These are phyloP conservation scores for Alectura lathami DNA, from an alignment of 2,113 vertebrate genomes.

Conservation along the genomic window DNA sequence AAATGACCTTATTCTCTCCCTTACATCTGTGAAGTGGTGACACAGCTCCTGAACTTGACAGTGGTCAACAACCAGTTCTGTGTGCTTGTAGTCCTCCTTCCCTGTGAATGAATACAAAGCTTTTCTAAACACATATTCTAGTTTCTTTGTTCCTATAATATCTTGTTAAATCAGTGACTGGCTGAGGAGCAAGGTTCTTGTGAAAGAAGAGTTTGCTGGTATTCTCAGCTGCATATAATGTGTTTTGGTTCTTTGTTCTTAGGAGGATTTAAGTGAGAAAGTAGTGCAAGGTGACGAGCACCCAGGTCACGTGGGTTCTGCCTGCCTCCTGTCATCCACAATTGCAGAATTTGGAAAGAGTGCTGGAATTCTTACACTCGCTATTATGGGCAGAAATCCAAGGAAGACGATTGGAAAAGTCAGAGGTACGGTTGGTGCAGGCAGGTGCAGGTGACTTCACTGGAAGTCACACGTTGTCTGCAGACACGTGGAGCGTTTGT, in stretches of 20 bases:
- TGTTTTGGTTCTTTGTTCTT: conserved; percentile 5
- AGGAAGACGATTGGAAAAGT: conserved; percentile 96
- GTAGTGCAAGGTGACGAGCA: conserved; percentile 87
- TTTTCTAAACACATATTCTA: background rate
- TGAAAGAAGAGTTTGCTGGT: background rate
- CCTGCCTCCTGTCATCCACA: conserved; percentile 92
- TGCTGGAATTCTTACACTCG: conserved; percentile 86
- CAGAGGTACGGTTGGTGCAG: conserved; percentile 79
- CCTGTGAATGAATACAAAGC: background rate
- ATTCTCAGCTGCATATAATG: background rate
- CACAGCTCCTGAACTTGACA: background rate
- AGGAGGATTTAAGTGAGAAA: conserved; percentile 92
- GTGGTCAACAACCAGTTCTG: background rate
- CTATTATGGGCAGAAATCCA: conserved; percentile 93
- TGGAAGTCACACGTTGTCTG: background rate
- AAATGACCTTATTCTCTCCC: background rate
- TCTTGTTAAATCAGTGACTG: background rate
- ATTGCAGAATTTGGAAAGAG: conserved; percentile 88
- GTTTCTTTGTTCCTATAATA: background rate
- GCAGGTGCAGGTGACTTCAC: background rate
- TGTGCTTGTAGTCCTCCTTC: background rate
- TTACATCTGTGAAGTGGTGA: background rate
- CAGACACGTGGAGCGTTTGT: background rate
- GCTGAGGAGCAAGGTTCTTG: background rate
- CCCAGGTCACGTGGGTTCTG: conserved; percentile 90